Conservation (phyloP, 1,140 invertebrate genomes). For the Apocrypta bakeri region DNA sequence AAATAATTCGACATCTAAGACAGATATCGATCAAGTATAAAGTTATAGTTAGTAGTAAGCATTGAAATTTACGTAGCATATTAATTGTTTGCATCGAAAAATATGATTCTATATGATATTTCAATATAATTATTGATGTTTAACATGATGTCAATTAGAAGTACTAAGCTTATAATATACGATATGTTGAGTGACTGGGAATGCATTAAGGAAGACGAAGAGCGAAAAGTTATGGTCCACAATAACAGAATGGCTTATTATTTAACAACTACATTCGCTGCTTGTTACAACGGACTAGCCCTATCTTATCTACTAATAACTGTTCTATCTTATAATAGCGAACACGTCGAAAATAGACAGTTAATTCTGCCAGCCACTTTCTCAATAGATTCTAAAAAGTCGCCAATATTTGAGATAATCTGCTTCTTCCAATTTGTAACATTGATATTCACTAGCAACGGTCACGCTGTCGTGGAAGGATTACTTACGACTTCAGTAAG, state of each 20-base stretch:
- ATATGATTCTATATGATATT: too few species aligned
- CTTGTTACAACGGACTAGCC: constrained; percentile 1
- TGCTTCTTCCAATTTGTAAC: not conserved
- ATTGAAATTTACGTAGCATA: too few species aligned
- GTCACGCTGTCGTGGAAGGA: constrained; percentile 16
- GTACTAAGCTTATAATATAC: not conserved
- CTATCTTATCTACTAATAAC: not conserved
- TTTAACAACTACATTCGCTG: not conserved
- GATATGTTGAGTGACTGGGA: constrained; percentile 26
- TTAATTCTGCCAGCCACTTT: constrained; percentile 16
- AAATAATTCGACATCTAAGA: too few species aligned
- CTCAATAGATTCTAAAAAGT: constrained; percentile 24
- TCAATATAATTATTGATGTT: not conserved
- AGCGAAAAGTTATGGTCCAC: not conserved
- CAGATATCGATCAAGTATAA: too few species aligned
- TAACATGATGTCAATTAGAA: not conserved
- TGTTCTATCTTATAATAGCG: not conserved
- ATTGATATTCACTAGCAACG: not conserved
- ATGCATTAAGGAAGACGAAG: not conserved
- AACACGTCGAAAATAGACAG: constrained; percentile 6
- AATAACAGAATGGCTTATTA: not conserved
- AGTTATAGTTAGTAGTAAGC: too few species aligned
- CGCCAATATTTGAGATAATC: constrained; percentile 29
- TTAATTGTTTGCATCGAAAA: too few species aligned
- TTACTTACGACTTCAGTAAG: constrained; percentile 21